Evolutionary conservation across 2,113 vertebrate species (phyloP).

Genomic region (Xerus inauris): DNA sequence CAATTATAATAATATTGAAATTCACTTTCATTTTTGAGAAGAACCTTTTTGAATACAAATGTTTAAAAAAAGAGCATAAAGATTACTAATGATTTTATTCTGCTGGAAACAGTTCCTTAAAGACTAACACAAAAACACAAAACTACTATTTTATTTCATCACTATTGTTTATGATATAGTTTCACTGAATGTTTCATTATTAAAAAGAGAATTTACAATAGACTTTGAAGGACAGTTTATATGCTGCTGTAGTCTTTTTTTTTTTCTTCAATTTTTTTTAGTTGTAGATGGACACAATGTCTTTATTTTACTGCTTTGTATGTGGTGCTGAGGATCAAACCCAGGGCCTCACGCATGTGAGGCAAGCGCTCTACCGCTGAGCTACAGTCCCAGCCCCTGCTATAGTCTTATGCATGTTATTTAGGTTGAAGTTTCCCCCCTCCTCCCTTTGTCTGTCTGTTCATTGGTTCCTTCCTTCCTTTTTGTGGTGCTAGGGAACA

Average conservation of each 20-base stretch:
- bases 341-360: too few relatives aligned
- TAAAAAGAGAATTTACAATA: constrained; percentile 49
- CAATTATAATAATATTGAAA: background rate
- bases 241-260: background rate
- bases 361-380: too few relatives aligned
- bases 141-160: constrained; percentile 29
- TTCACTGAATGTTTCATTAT: constrained; percentile 37
- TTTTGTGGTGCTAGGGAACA: background rate
- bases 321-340: too few relatives aligned
- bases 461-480: background rate
- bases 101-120: constrained; percentile 17
- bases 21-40: constrained; percentile 23
- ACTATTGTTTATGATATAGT: background rate
- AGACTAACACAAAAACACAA: background rate
- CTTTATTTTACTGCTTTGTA: too few relatives aligned
- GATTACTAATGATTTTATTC: constrained; percentile 27
- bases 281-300: too few relatives aligned
- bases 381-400: too few relatives aligned
- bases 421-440: background rate
- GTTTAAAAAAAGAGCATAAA: background rate
- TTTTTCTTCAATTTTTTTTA: too few relatives aligned
- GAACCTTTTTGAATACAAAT: background rate
- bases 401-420: background rate
- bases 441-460: background rate
- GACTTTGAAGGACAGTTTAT: background rate